Conservation (phyloP, 2,113 vertebrate species). For the Raja brachyura region DNA sequence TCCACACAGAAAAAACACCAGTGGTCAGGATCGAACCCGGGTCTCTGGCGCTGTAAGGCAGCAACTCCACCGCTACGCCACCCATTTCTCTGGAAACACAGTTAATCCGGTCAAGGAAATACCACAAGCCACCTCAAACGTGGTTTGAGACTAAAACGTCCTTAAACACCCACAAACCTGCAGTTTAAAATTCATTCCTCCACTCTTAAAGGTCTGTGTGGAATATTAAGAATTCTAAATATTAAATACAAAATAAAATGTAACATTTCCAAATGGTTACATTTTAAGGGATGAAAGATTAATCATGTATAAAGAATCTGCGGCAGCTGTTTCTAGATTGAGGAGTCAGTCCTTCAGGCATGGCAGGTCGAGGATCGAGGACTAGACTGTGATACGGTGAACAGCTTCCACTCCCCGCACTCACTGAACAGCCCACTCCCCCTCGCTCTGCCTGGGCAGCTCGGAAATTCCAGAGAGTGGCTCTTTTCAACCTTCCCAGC, state of each 20-base stretch:
- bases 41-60: too few species aligned
- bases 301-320: background rate
- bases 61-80: background rate
- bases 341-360: background rate
- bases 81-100: background rate
- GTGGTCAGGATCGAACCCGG: too few species aligned
- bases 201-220: background rate
- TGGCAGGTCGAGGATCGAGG: background rate
- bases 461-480: background rate
- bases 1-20: too few species aligned
- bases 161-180: background rate
- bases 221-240: conserved; percentile 1
- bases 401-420: background rate
- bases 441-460: too few species aligned
- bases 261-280: conserved; percentile 4
- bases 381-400: background rate
- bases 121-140: background rate
- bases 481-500: background rate
- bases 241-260: background rate
- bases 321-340: background rate
- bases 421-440: background rate
- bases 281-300: conserved; percentile 26
- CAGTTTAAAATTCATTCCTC: background rate
- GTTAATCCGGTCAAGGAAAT: background rate
- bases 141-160: background rate